Percentiles rank a stretch among this genome's conserved stretches.
Evolutionary conservation across 2,797 vertebrate species (phyloP).

Genomic region (Morus bassanus): DNA sequence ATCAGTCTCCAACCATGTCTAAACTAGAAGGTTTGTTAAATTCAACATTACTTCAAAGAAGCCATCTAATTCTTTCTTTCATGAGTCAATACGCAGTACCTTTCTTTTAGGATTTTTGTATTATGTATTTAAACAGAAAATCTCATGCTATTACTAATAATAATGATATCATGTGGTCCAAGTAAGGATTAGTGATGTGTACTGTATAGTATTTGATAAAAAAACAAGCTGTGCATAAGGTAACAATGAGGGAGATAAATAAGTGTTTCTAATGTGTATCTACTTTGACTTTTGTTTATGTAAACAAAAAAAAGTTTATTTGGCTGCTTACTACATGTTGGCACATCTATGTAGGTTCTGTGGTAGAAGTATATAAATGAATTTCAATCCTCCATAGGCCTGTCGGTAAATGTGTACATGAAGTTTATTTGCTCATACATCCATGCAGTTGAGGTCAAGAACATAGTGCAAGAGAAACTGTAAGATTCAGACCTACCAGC

Average conservation of each 20-base stretch:
- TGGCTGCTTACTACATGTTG: neutral
- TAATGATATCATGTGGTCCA: neutral
- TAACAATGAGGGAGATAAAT: neutral
- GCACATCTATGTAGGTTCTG: neutral
- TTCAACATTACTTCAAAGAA: neutral
- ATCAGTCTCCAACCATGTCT: neutral
- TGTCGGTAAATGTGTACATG: neutral
- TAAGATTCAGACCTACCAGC: neutral
- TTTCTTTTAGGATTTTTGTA: neutral
- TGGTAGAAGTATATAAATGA: neutral
- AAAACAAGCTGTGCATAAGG: neutral
- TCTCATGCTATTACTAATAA: neutral
- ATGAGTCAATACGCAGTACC: neutral
- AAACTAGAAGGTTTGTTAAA: neutral
- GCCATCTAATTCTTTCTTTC: neutral
- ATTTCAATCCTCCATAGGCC: neutral
- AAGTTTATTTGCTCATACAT: neutral
- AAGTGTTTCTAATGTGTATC: neutral
- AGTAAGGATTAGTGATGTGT: neutral
- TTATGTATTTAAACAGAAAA: neutral
- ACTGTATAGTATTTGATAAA: neutral
- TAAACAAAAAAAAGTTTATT: neutral
- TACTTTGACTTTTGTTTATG: neutral
- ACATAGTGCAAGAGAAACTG: neutral
- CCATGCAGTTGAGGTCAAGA: neutral